Evolutionary conservation across 2,113 vertebrate species (phyloP).

Genomic region (Ivindomyrus marchei): DNA sequence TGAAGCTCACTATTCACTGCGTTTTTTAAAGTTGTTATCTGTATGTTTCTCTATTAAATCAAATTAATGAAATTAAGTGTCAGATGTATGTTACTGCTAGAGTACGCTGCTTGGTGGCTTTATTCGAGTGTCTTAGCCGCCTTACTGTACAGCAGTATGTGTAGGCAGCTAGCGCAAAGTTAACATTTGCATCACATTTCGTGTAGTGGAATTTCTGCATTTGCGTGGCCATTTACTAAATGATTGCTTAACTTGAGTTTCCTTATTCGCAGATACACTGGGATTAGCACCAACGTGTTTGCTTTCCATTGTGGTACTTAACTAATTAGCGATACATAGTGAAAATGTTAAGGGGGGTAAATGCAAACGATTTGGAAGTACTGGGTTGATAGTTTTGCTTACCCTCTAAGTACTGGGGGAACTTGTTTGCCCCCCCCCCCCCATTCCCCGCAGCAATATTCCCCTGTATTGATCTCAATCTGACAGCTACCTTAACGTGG

Average conservation of each 20-base stretch:
- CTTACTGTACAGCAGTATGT: background rate
- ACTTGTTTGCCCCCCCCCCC: background rate
- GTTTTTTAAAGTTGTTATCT: background rate
- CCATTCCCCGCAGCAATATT: slow-evolving; percentile 27
- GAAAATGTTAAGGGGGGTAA: background rate
- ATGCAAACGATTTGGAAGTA: background rate
- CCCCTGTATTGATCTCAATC: slow-evolving; percentile 39
- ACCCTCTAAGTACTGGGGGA: slow-evolving; percentile 15
- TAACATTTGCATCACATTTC: background rate
- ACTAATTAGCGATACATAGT: background rate
- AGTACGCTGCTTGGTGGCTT: background rate
- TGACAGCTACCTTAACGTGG: background rate
- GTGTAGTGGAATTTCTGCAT: background rate
- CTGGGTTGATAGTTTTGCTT: background rate
- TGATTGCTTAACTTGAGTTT: background rate
- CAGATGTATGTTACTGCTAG: background rate
- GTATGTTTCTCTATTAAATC: background rate
- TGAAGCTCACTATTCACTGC: background rate
- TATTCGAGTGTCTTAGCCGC: too few relatives aligned
- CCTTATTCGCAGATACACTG: background rate
- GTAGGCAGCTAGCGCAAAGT: background rate
- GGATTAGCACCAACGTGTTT: background rate
- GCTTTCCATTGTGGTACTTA: background rate
- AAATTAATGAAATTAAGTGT: background rate
- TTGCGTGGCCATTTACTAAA: background rate